A percentile compares a stretch with the other conserved stretches of the same genome.
Conservation (phyloP, 2,888 invertebrate species). For the Euspilapteryx auroguttella region DNA sequence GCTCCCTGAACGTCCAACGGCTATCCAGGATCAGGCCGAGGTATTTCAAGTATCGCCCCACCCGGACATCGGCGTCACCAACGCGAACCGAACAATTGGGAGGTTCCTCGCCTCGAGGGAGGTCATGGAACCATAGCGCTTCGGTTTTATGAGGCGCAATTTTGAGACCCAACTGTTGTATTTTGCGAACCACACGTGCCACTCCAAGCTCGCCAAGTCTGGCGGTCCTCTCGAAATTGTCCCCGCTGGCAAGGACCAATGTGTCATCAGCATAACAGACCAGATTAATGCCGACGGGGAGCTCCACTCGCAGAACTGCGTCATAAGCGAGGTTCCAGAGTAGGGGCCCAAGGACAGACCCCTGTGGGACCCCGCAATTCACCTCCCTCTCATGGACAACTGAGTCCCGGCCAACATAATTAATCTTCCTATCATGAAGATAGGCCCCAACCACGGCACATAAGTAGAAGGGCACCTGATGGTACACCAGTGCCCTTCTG, state of each 20-base stretch:
- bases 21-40: too few relatives aligned
- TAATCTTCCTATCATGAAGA: too few relatives aligned
- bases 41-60: too few relatives aligned
- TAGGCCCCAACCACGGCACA: too few relatives aligned
- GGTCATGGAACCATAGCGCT: neutral
- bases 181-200: neutral
- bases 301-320: neutral
- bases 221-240: neutral
- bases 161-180: neutral
- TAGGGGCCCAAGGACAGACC: too few relatives aligned
- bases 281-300: neutral
- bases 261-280: constrained; percentile 1
- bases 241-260: neutral
- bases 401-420: too few relatives aligned
- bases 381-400: too few relatives aligned
- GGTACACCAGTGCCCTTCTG: too few relatives aligned
- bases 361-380: neutral
- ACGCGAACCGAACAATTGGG: neutral
- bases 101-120: neutral
- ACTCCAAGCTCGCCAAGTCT: neutral
- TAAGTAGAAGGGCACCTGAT: too few relatives aligned
- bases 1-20: too few relatives aligned
- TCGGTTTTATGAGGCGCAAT: neutral
- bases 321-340: constrained; percentile 1
- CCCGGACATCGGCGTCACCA: too few relatives aligned